A percentile compares a stretch with the other conserved stretches of the same genome.
These are phyloP conservation scores for Cromileptes altivelis DNA, from an alignment of 2,113 vertebrate species.

Conservation along the genomic window DNA sequence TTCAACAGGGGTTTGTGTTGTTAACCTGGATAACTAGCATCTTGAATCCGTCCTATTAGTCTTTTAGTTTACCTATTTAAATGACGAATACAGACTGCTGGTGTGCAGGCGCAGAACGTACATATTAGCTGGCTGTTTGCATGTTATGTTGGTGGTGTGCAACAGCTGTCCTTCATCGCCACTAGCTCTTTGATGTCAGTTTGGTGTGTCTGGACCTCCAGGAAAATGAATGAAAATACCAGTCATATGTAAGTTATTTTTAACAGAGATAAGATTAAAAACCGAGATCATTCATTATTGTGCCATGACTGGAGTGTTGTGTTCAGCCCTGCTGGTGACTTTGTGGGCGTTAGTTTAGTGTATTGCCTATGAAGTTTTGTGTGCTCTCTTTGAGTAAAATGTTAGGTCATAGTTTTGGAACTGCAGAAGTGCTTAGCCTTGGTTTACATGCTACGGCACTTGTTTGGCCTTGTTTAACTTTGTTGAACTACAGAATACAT, in stretches of 20 bases:
- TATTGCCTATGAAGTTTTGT: background rate
- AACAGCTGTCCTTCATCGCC: too few species aligned
- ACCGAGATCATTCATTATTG: background rate
- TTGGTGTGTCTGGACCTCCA: too few species aligned
- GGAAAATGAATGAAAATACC: too few species aligned
- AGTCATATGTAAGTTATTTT: background rate
- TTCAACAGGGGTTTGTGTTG: too few species aligned
- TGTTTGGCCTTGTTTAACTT: constrained; percentile 45
- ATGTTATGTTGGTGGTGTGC: too few species aligned
- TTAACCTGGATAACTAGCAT: too few species aligned
- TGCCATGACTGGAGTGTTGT: background rate
- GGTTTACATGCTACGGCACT: background rate
- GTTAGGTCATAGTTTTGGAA: background rate
- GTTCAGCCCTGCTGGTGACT: background rate
- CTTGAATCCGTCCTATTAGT: too few species aligned
- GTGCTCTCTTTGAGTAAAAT: constrained; percentile 2
- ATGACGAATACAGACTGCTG: too few species aligned
- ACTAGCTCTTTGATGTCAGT: too few species aligned
- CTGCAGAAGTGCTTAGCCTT: constrained; percentile 24
- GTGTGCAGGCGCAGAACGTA: too few species aligned
- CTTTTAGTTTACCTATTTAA: too few species aligned
- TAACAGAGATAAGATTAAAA: background rate
- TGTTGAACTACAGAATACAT: background rate
- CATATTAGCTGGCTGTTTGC: too few species aligned
- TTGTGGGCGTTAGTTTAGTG: background rate